These are phyloP conservation scores for Pyrrhosoma nymphula DNA, from an alignment of 2,888 invertebrate genomes.

Conservation along the genomic window DNA sequence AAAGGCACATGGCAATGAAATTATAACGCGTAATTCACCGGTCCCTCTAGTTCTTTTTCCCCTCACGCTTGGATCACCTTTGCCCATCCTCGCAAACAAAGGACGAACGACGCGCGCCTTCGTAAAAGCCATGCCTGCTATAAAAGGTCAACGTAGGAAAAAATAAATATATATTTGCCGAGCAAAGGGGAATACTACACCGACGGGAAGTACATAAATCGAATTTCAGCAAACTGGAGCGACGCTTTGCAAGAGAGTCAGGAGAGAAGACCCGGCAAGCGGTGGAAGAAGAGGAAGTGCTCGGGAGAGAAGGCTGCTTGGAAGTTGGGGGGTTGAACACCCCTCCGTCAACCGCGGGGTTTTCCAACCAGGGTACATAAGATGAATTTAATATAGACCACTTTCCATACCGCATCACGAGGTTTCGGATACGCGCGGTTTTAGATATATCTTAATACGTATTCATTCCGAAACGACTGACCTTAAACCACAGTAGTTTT, in stretches of 20 bases:
- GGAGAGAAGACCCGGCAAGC: background rate
- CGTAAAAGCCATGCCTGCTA: background rate
- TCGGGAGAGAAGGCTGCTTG: background rate
- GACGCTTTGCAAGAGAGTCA: background rate
- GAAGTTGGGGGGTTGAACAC: background rate
- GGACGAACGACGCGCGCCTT: background rate
- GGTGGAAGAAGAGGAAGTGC: slow-evolving; percentile 22
- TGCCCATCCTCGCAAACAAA: background rate
- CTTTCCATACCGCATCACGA: too few species aligned
- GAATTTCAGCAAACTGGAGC: background rate
- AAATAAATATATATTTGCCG: background rate
- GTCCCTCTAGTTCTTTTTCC: too few species aligned
- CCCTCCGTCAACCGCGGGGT: too few species aligned
- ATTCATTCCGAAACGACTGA: too few species aligned
- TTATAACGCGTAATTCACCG: too few species aligned
- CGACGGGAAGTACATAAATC: background rate
- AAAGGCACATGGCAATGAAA: too few species aligned
- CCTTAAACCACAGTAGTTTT: too few species aligned
- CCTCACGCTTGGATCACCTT: background rate
- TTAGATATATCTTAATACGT: too few species aligned
- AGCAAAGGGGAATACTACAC: background rate
- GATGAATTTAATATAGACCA: too few species aligned
- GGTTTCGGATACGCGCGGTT: too few species aligned
- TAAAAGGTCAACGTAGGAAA: background rate
- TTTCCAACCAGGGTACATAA: too few species aligned